A percentile compares a stretch with the other conserved stretches of the same genome.
phyloP scores from a whole-genome alignment of 1,140 invertebrate genomes.

The Andricus grossulariae region DNA sequence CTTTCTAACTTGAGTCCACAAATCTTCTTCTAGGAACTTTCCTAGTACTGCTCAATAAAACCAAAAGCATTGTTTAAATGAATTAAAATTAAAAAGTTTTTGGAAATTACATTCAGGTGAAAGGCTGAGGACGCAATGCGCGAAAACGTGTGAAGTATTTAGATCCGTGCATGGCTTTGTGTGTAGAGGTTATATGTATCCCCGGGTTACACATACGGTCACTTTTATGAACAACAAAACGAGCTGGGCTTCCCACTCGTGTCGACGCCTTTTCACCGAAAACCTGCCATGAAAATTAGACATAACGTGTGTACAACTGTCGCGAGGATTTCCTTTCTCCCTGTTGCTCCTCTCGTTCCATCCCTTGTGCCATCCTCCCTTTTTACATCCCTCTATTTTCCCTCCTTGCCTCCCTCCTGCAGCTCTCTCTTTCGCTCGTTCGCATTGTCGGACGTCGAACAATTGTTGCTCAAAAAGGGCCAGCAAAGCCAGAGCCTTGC shows the following conservation, averaged over 20 bases:
- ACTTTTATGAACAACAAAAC: constrained; percentile 34
- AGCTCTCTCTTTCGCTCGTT: constrained; percentile 40
- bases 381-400: constrained; percentile 20
- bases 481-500: not conserved
- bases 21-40: no score
- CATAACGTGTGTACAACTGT: constrained; percentile 49
- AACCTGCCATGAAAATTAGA: constrained; percentile 51
- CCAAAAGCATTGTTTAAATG: not conserved
- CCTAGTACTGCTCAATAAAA: no score
- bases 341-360: constrained; percentile 29
- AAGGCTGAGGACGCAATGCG: not conserved
- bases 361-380: not conserved
- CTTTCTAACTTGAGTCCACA: no score
- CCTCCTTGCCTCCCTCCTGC: constrained; percentile 22
- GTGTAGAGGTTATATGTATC: not conserved
- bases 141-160: not conserved
- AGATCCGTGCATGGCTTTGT: not conserved
- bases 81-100: not conserved
- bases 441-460: constrained; percentile 39
- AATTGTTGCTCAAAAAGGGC: constrained; percentile 40
- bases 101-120: not conserved
- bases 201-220: not conserved
- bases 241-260: constrained; percentile 37
- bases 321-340: constrained; percentile 40
- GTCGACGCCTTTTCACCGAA: constrained; percentile 48